A percentile compares a stretch with the other conserved stretches of the same genome.
Evolutionary conservation across 2,797 vertebrate genomes (phyloP).

Genomic region (Euthynnus affinis): DNA sequence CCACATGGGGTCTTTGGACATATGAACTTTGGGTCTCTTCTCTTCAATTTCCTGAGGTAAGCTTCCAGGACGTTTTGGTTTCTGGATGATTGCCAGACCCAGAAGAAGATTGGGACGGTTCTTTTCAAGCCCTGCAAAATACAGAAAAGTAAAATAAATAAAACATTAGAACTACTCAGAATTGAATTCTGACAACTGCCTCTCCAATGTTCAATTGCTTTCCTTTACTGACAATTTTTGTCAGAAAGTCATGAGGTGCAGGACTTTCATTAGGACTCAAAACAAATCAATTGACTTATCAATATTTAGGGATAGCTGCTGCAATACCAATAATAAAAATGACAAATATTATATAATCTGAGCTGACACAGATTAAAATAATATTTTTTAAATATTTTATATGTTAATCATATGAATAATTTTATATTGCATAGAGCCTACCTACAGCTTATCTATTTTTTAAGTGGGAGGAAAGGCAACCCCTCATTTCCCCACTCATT

Average conservation of each 20-base stretch:
- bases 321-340: neutral
- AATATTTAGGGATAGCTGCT: conserved; percentile 1
- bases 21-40: conserved; percentile 87
- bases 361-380: neutral
- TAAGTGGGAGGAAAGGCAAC: neutral
- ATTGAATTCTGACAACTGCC: neutral
- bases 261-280: neutral
- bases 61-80: conserved; percentile 86
- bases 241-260: neutral
- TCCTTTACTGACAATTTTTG: neutral
- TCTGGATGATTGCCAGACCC: conserved; percentile 95
- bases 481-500: neutral
- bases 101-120: conserved; percentile 95
- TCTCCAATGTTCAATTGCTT: neutral
- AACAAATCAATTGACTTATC: neutral
- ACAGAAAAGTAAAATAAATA: conserved; percentile 11
- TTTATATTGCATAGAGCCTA: no score
- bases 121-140: conserved; percentile 91
- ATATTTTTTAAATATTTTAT: no score
- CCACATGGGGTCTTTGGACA: conserved; percentile 83
- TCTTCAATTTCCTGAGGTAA: conserved; percentile 87
- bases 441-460: neutral
- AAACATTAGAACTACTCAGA: neutral
- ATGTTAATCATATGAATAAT: no score
- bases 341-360: neutral